Conservation (phyloP, 2,888 invertebrate species). For the Drosophila villosipedis region DNA sequence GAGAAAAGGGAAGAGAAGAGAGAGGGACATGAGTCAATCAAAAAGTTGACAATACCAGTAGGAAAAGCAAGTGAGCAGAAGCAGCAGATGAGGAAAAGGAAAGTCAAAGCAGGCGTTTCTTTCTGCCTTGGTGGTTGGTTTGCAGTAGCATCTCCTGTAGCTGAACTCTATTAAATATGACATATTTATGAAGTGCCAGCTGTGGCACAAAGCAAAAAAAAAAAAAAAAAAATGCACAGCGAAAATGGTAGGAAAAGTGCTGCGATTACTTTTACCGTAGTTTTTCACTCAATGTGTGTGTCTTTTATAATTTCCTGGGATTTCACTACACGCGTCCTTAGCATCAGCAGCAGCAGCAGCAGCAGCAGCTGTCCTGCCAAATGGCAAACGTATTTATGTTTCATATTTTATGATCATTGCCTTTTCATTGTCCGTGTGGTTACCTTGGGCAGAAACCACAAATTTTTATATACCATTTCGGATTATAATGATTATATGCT, state of each 20-base stretch:
- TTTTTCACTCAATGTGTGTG: slow-evolving; percentile 10
- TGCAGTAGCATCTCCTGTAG: slow-evolving; percentile 44
- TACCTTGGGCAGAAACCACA: slow-evolving; percentile 27
- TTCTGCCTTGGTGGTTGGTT: slow-evolving; percentile 52
- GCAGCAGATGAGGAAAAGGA: slow-evolving; percentile 29
- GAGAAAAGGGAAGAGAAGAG: not conserved
- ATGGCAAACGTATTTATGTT: slow-evolving; percentile 72
- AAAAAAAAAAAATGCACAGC: slow-evolving; percentile 37
- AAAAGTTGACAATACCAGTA: slow-evolving; percentile 37
- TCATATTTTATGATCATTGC: slow-evolving; percentile 72
- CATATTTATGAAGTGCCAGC: slow-evolving; percentile 83
- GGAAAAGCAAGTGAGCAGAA: slow-evolving; percentile 57
- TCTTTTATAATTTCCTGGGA: slow-evolving; percentile 49
- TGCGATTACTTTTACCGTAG: slow-evolving; percentile 48
- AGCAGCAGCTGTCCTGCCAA: slow-evolving; percentile 44
- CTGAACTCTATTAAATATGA: slow-evolving; percentile 82
- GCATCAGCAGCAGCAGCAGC: slow-evolving; percentile 30
- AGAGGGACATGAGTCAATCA: slow-evolving; percentile 67
- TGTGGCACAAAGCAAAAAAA: slow-evolving; percentile 51
- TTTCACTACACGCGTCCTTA: slow-evolving; percentile 48
- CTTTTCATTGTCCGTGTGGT: slow-evolving; percentile 64
- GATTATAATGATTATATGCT: slow-evolving; percentile 16
- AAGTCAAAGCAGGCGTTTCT: slow-evolving; percentile 55
- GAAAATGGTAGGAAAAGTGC: slow-evolving; percentile 56
- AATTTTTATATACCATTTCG: slow-evolving; percentile 7